Evolutionary conservation across 2,113 vertebrate genomes (phyloP), one percentile per base, ranked within the genome.

Genomic region (Furnarius figulus): DNA sequence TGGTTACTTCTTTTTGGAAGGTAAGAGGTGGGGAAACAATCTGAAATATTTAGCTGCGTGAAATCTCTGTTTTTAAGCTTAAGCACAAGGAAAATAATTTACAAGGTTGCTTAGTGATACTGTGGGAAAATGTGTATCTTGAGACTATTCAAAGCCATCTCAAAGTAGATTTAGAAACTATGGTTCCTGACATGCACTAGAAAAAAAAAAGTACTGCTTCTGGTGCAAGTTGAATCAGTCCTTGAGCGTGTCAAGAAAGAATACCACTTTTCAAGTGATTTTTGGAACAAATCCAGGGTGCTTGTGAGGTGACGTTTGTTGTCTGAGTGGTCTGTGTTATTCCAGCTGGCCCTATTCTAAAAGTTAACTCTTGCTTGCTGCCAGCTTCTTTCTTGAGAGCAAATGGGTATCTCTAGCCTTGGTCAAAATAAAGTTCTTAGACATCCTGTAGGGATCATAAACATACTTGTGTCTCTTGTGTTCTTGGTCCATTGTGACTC

Each of bases 191-290:
- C 62, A 76, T 40, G 46, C 37, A 31, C 49, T 59, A 25, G 58
- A 24, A 40, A 72, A 53, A 80, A 46, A 55, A 58, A 66, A 85
- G 13, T 37, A 39, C 59, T 81, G 86, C 72, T 95, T 81, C 80
- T 95, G 86, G 59, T 95, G 33, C 73, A 87, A 90, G 86, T 80
- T 93, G 89, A 95, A 93, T 95, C 61, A 52, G 93, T 92, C 73
- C 95, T 96, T 95, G 89, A 96, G 83, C 1, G 2, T 95, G 80
- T 97, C 86, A 92, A 61, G 93, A 86, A 97, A 96, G 95, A 97
- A 96, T 95, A 97, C 95, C 89, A 96, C 89, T 97, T 97, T 95
- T 95, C 94, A 97, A 97, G 95, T 96, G 94, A 95, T 87, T 95
- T 96, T 95, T 97, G 96, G 96, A 97, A 63, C 44, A 87, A 89